These are phyloP conservation scores for Nephrocerus scutellatus DNA, from an alignment of 2,888 invertebrate genomes.

Conservation along the genomic window DNA sequence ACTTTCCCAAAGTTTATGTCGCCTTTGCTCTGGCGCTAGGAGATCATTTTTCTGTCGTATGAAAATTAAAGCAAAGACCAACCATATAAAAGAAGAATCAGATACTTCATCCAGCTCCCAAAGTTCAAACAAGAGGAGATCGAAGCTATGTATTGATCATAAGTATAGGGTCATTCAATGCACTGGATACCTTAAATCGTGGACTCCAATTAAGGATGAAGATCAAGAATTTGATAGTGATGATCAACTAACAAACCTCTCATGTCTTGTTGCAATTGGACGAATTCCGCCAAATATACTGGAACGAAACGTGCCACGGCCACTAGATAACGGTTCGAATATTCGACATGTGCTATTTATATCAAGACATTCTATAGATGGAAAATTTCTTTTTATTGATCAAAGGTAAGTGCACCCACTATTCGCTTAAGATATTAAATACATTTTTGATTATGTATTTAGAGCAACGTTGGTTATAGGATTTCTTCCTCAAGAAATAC, in stretches of 20 bases:
- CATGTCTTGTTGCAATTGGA: slow-evolving; percentile 85
- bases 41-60: slow-evolving; percentile 91
- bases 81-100: slow-evolving; percentile 66
- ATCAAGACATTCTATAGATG: slow-evolving; percentile 80
- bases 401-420: slow-evolving; percentile 58
- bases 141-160: slow-evolving; percentile 57
- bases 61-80: slow-evolving; percentile 64
- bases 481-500: slow-evolving; percentile 84
- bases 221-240: slow-evolving; percentile 58
- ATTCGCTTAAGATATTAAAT: neutral
- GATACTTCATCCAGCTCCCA: slow-evolving; percentile 43
- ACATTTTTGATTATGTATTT: slow-evolving; percentile 27
- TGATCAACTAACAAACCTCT: slow-evolving; percentile 59
- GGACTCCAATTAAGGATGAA: slow-evolving; percentile 74
- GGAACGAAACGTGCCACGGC: slow-evolving; percentile 49
- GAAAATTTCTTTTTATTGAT: slow-evolving; percentile 87
- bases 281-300: slow-evolving; percentile 60
- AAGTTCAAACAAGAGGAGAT: slow-evolving; percentile 62
- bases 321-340: slow-evolving; percentile 48
- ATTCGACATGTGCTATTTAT: slow-evolving; percentile 66
- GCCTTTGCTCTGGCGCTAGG: slow-evolving; percentile 79
- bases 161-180: slow-evolving; percentile 87
- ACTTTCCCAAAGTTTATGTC: slow-evolving; percentile 66
- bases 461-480: slow-evolving; percentile 84
- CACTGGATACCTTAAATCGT: slow-evolving; percentile 88